These are phyloP conservation scores for Drosophila dunni DNA, from an alignment of 1,140 invertebrate species.

Conservation along the genomic window DNA sequence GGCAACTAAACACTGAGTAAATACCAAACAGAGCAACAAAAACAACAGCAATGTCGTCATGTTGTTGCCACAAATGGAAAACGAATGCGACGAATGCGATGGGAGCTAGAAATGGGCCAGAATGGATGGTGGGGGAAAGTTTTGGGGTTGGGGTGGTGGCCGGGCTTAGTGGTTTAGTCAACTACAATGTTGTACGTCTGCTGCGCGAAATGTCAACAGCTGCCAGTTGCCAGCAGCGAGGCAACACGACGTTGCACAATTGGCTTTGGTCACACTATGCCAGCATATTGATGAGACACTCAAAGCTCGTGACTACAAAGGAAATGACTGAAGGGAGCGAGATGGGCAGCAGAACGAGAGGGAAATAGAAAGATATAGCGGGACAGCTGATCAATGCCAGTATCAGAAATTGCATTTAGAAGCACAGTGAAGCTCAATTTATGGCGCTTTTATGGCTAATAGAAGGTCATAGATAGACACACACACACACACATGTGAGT, in stretches of 20 bases:
- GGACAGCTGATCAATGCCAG: conserved; percentile 18
- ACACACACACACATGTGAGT: background rate
- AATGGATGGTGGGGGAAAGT: background rate
- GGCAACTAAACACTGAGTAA: conserved; percentile 70
- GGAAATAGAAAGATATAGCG: background rate
- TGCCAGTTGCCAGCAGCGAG: conserved; percentile 39
- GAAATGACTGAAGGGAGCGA: conserved; percentile 3
- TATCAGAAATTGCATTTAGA: conserved; percentile 55
- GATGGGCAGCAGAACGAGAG: background rate
- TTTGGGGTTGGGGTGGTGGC: background rate
- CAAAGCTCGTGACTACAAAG: conserved; percentile 27
- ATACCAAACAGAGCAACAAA: conserved; percentile 25
- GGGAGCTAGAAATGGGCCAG: background rate
- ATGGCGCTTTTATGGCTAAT: conserved; percentile 67
- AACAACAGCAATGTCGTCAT: conserved; percentile 67
- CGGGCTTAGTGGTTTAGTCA: conserved; percentile 2
- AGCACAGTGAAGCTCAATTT: conserved; percentile 53
- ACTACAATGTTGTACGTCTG: conserved; percentile 31
- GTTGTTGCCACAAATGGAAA: conserved; percentile 48
- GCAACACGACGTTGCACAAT: conserved; percentile 40
- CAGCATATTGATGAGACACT: conserved; percentile 52
- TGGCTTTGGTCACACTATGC: conserved; percentile 45
- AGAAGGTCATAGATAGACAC: conserved; percentile 30
- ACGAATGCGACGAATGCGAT: conserved; percentile 38
- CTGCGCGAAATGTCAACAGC: conserved; percentile 50